A percentile compares a stretch with the other conserved stretches of the same genome.
These are phyloP conservation scores for Pseudomyrmex pallidus DNA, from an alignment of 1,140 invertebrate species.

Conservation along the genomic window DNA sequence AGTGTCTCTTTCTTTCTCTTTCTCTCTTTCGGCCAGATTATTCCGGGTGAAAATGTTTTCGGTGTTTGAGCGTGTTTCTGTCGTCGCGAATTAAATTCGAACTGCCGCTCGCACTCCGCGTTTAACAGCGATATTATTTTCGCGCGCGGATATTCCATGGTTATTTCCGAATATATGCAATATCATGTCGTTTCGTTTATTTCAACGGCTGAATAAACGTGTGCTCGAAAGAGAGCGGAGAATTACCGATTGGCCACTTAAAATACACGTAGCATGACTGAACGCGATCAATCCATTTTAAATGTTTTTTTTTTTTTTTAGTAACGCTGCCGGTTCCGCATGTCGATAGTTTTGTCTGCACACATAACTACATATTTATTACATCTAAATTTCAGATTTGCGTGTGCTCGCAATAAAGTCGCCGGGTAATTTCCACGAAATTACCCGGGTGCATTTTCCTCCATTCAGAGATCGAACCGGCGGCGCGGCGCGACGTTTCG, in stretches of 20 bases:
- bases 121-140: constrained; percentile 22
- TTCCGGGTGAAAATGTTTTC: constrained; percentile 2
- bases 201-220: not conserved
- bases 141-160: not conserved
- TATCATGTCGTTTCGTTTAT: not conserved
- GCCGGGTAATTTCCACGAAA: constrained; percentile 11
- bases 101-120: not conserved
- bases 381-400: constrained; percentile 40
- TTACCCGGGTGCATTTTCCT: constrained; percentile 16
- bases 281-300: constrained; percentile 3
- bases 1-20: too few relatives aligned
- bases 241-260: constrained; percentile 10
- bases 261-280: constrained; percentile 25
- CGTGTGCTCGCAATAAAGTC: constrained; percentile 20
- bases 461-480: not conserved
- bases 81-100: not conserved
- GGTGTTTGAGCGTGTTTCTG: constrained; percentile 3
- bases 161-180: not conserved
- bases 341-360: constrained; percentile 13
- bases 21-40: not conserved
- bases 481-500: too few relatives aligned
- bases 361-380: constrained; percentile 22
- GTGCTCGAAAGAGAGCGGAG: not conserved
- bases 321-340: not conserved
- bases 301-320: not conserved